These are phyloP conservation scores for Tachina lurida DNA, from an alignment of 2,888 invertebrate genomes.

Conservation along the genomic window DNA sequence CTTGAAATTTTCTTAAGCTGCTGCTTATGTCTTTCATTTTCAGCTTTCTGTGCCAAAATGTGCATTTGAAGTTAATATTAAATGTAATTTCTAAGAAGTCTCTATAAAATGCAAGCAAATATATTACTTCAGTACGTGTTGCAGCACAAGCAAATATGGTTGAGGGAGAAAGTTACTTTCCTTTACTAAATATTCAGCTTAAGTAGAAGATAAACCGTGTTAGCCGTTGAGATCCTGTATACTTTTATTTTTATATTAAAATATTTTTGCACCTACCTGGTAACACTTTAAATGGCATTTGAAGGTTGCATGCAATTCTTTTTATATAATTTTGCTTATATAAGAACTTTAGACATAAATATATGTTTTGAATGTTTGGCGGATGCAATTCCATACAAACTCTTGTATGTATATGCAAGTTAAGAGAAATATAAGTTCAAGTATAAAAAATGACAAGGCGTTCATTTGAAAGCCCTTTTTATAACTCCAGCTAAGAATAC, in stretches of 20 bases:
- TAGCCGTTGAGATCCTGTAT: too few species aligned
- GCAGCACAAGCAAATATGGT: background rate
- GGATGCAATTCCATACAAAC: slow-evolving; percentile 45
- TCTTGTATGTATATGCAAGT: background rate
- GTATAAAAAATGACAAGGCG: too few species aligned
- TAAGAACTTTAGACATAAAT: slow-evolving; percentile 35
- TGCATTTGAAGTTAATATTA: slow-evolving; percentile 50
- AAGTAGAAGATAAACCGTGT: too few species aligned
- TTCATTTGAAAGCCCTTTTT: too few species aligned
- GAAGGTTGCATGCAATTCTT: too few species aligned
- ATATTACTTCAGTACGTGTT: background rate
- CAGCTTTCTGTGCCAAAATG: slow-evolving; percentile 6
- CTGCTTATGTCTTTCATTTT: background rate
- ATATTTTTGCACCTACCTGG: background rate
- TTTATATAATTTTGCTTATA: background rate
- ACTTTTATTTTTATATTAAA: too few species aligned
- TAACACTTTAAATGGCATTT: background rate
- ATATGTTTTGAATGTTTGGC: slow-evolving; percentile 51
- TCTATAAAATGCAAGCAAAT: background rate
- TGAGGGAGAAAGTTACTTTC: background rate
- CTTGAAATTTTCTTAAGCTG: background rate
- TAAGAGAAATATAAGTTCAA: too few species aligned
- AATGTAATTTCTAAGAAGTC: slow-evolving; percentile 20
- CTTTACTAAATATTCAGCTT: background rate
- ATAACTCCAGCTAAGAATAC: too few species aligned